Base-by-base conservation (phyloP, 2,888 invertebrate genomes). In the Diogma glabrata region DNA sequence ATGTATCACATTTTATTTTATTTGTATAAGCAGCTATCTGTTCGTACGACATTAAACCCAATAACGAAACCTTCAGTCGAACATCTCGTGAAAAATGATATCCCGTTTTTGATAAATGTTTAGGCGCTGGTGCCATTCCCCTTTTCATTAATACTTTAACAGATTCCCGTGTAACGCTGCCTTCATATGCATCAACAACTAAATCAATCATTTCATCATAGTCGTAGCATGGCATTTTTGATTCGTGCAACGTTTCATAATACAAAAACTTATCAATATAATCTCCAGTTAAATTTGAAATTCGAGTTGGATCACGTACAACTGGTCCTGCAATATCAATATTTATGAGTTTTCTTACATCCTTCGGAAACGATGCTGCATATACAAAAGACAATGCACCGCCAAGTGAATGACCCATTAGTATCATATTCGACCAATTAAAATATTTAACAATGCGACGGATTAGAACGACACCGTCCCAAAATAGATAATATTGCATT, bases 361-460 rank as follows among this genome's bases (percentile, higher is more conserved):
- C 79, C 30, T 82, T 73, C 0, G 89, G 88, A 62, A 75, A 90
- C 0, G 81, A 74, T 0, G 87, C 82, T 0, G 88, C 83, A 63
- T 87, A 90, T 69, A 89, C 74, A 61, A 89, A 89, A 43, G 84
- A 81, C 46, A 88, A 71, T 4, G 82, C 84, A 6, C 88, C 87
- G 3, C 90, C 90, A 5, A 86, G 67, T 0, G 82, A 89, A 65
- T 80, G 90, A 0, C 90, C 90, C 66, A 91, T 70, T 4, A 90
- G 67, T 10, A 75, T 77, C 33, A 90, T 73, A 57, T 82, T 79
- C n/a, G 71, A 70, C 89, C 90, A 90, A 49, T 81, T 76, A 63
- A 78, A 87, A 64, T 85, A 73, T 57, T 81, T 80, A 2, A 83
- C 75, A 53, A 91, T 82, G 58, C 88, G 73, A 56, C 87, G 75